phyloP scores from a whole-genome alignment of 2,113 vertebrate genomes.

The Chloebia gouldiae region DNA sequence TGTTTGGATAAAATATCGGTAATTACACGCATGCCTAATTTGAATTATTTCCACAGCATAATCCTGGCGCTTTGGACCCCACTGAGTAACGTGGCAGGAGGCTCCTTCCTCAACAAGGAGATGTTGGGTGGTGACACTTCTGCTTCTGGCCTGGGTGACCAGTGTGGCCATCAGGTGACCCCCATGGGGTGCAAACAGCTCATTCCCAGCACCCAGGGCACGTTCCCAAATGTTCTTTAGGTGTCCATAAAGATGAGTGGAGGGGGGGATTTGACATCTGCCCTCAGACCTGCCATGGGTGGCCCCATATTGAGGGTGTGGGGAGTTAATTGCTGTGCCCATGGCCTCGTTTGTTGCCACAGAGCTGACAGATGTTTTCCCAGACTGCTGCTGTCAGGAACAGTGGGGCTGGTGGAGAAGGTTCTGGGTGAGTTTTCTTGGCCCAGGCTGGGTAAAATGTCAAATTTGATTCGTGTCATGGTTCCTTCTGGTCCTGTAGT shows the following conservation, averaged over 20 bases:
- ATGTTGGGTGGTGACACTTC: not conserved
- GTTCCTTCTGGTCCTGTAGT: not conserved
- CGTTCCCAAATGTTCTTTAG: accelerated
- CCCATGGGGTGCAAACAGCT: not conserved
- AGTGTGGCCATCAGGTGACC: not conserved
- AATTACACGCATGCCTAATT: constrained; percentile 63
- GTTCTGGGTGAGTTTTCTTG: not conserved
- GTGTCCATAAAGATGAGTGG: not conserved
- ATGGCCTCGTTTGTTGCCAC: not conserved
- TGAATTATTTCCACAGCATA: constrained; percentile 38
- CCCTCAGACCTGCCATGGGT: not conserved
- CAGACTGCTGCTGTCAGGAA: not conserved
- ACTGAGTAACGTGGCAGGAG: not conserved
- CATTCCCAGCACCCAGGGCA: not conserved
- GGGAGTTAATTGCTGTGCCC: not conserved
- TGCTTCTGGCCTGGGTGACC: not conserved
- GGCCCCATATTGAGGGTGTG: not conserved
- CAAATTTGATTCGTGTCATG: not conserved
- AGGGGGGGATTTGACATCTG: not conserved
- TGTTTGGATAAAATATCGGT: constrained; percentile 30
- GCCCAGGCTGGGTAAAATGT: not conserved
- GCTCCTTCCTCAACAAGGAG: not conserved
- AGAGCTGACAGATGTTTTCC: not conserved
- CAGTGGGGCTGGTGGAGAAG: not conserved
- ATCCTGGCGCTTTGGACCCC: not conserved